A percentile compares a stretch with the other conserved stretches of the same genome.
phyloP scores from a whole-genome alignment of 2,888 invertebrate genomes.

The Drosophila paranaensis region DNA sequence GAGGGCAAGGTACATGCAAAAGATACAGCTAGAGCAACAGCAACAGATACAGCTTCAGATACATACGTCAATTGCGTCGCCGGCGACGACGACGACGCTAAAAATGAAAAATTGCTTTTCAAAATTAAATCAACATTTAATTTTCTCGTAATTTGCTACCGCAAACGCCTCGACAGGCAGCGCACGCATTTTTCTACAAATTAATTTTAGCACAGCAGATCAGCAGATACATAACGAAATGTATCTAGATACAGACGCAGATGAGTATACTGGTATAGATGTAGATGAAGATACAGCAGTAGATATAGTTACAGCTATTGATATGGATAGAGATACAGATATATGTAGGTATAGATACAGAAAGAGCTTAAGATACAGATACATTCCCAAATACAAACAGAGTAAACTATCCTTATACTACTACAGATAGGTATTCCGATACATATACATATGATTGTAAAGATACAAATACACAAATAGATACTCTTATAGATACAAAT shows the following conservation, averaged over 20 bases:
- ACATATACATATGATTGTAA: conserved; percentile 39
- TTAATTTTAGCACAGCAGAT: conserved; percentile 79
- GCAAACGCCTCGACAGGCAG: conserved; percentile 61
- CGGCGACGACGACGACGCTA: conserved; percentile 63
- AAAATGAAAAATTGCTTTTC: conserved; percentile 80
- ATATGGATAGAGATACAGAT: conserved; percentile 27
- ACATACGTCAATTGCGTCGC: conserved; percentile 71
- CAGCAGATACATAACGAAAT: conserved; percentile 75
- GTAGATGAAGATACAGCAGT: not conserved
- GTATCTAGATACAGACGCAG: conserved; percentile 63
- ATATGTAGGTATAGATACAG: conserved; percentile 62
- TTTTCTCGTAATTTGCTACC: conserved; percentile 80
- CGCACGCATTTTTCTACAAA: conserved; percentile 81
- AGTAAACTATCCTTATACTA: too few relatives aligned
- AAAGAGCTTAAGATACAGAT: conserved; percentile 28
- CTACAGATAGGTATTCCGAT: too few relatives aligned
- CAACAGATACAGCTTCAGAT: conserved; percentile 67
- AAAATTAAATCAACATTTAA: conserved; percentile 80
- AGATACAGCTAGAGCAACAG: conserved; percentile 49
- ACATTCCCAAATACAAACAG: conserved; percentile 65
- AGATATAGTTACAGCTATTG: not conserved
- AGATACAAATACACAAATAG: not conserved
- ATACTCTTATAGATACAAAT: conserved; percentile 22
- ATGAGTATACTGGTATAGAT: too few relatives aligned
- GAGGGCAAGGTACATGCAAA: conserved; percentile 60